A percentile compares a stretch with the other conserved stretches of the same genome.
phyloP scores from a whole-genome alignment of 2,797 vertebrate genomes.

The Pelodytes ibericus region DNA sequence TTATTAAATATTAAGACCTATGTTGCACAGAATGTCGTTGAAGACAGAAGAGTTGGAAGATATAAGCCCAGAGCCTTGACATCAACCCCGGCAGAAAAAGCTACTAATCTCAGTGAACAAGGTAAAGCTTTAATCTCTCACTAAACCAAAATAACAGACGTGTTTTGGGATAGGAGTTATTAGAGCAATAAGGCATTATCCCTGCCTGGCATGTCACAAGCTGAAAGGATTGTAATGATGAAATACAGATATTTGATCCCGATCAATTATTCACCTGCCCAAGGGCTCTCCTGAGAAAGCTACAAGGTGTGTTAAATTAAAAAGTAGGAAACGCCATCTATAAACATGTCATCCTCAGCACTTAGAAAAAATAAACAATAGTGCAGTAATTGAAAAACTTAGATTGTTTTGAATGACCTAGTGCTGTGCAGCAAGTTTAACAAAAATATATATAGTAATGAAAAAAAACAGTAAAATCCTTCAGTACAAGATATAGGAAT shows the following conservation, averaged over 20 bases:
- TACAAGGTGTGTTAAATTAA: background rate
- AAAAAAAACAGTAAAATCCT: too few species aligned
- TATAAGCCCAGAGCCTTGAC: slow-evolving; percentile 68
- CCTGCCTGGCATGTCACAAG: background rate
- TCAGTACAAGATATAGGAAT: too few species aligned
- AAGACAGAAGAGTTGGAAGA: slow-evolving; percentile 67
- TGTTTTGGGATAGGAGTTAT: background rate
- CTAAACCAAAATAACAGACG: background rate
- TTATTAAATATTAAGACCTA: slow-evolving; percentile 70
- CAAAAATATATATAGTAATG: too few species aligned
- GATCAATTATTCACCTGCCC: background rate
- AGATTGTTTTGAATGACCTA: too few species aligned
- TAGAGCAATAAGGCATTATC: background rate
- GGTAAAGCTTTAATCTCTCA: slow-evolving; percentile 65
- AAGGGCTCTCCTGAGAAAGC: background rate
- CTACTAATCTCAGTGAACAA: slow-evolving; percentile 72
- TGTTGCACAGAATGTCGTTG: slow-evolving; percentile 75
- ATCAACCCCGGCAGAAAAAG: slow-evolving; percentile 70
- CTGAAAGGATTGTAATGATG: background rate
- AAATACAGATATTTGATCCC: background rate
- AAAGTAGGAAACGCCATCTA: background rate
- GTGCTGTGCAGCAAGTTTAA: too few species aligned
- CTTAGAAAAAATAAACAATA: too few species aligned
- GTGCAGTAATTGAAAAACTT: too few species aligned
- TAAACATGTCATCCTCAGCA: background rate